These are phyloP conservation scores for Drosophila helvetica DNA, from an alignment of 2,888 invertebrate species.

Conservation along the genomic window DNA sequence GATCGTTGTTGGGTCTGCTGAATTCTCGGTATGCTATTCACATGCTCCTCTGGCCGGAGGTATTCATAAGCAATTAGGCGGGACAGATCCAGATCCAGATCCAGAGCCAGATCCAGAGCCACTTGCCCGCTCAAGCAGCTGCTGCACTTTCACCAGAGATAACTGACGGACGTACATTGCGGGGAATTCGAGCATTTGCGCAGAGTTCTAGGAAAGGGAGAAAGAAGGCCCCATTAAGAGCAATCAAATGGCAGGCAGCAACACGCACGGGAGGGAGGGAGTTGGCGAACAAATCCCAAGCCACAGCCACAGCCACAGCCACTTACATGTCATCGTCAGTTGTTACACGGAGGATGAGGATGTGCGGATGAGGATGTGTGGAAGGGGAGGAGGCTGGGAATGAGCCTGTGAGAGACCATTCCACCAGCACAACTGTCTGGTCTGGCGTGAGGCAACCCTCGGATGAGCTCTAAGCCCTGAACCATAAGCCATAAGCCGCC, in stretches of 20 bases:
- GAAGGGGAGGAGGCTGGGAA: constrained; percentile 30
- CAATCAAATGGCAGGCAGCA: constrained; percentile 58
- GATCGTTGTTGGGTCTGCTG: constrained; percentile 25
- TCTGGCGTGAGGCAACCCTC: constrained; percentile 37
- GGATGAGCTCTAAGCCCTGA: constrained; percentile 27
- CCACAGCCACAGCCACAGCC: constrained; percentile 51
- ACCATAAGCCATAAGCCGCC: constrained; percentile 19
- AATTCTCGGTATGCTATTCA: constrained; percentile 11
- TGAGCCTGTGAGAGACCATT: constrained; percentile 37
- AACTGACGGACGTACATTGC: background rate
- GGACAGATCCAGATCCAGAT: constrained; percentile 34
- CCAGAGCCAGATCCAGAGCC: constrained; percentile 52
- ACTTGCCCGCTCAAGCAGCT: constrained; percentile 70
- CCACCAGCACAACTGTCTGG: constrained; percentile 27
- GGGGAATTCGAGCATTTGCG: constrained; percentile 47
- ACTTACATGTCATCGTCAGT: constrained; percentile 60
- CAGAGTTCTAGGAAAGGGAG: constrained; percentile 60
- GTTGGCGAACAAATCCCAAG: constrained; percentile 68
- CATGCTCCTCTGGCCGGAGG: constrained; percentile 4
- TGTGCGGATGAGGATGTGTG: constrained; percentile 12
- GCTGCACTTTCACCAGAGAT: constrained; percentile 66
- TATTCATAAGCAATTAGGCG: constrained; percentile 70
- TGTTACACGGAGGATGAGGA: constrained; percentile 47
- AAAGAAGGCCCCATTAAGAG: constrained; percentile 58
- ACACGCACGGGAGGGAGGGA: constrained; percentile 24